These are phyloP conservation scores for Linyphia triangularis DNA, from an alignment of 2,888 invertebrate species.

Conservation along the genomic window DNA sequence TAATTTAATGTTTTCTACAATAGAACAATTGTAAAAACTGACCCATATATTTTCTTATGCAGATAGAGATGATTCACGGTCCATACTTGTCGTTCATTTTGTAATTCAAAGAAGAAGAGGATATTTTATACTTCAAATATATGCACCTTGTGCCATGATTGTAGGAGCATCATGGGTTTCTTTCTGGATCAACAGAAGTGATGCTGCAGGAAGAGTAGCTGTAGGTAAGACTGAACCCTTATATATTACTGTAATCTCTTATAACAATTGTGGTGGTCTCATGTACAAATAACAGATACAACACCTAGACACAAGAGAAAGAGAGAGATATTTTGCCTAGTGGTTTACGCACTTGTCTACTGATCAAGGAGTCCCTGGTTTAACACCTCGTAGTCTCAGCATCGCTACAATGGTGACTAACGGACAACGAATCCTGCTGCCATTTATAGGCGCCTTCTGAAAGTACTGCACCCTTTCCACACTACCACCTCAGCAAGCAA, in stretches of 20 bases:
- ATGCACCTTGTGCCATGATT: constrained; percentile 95
- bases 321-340: not conserved
- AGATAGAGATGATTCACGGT: constrained; percentile 85
- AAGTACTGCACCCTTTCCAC: no score
- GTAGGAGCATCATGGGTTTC: constrained; percentile 97
- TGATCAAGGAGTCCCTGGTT: no score
- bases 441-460: no score
- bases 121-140: constrained; percentile 96
- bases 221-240: constrained; percentile 83
- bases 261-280: no score
- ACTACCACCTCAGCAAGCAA: no score
- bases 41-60: constrained; percentile 80
- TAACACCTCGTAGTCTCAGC: no score
- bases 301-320: no score
- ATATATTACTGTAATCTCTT: not conserved
- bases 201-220: constrained; percentile 94
- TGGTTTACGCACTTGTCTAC: no score
- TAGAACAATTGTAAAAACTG: not conserved
- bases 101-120: constrained; percentile 95
- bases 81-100: constrained; percentile 94
- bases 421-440: no score
- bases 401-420: no score
- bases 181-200: constrained; percentile 97
- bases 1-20: not conserved
- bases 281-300: no score